A percentile compares a stretch with the other conserved stretches of the same genome.
Evolutionary conservation across 2,888 invertebrate species (phyloP).

Genomic region (Myathropa florea): DNA sequence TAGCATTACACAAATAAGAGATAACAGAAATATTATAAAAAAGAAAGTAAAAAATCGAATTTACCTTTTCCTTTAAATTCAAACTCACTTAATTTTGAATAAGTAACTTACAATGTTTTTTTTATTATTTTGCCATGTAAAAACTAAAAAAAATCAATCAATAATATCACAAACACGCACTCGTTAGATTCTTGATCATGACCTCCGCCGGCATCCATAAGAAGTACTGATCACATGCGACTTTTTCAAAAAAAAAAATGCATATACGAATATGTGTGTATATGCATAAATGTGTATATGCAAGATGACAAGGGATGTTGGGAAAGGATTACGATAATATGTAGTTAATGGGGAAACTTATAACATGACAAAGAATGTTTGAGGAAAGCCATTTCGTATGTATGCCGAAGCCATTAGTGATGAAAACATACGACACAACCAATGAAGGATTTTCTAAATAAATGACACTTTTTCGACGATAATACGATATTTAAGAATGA

Average conservation of each 20-base stretch:
- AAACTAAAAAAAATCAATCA: slow-evolving; percentile 24
- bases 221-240: slow-evolving; percentile 53
- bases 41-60: slow-evolving; percentile 62
- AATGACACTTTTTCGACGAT: neutral
- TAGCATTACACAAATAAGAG: slow-evolving; percentile 51
- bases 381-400: slow-evolving; percentile 71
- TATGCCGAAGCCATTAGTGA: slow-evolving; percentile 80
- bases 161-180: slow-evolving; percentile 45
- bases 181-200: slow-evolving; percentile 47
- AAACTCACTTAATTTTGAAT: slow-evolving; percentile 15
- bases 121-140: neutral
- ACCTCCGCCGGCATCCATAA: slow-evolving; percentile 6
- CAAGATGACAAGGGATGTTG: neutral
- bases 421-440: slow-evolving; percentile 75
- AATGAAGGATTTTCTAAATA: slow-evolving; percentile 20
- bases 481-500: neutral
- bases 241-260: slow-evolving; percentile 1
- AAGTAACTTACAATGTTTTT: slow-evolving; percentile 33
- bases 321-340: slow-evolving; percentile 24
- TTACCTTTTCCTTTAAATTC: slow-evolving; percentile 61
- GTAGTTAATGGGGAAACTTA: neutral
- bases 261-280: no score
- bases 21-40: slow-evolving; percentile 7
- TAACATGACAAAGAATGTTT: slow-evolving; percentile 34
- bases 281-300: slow-evolving; percentile 12